Evolutionary conservation across 2,888 invertebrate species (phyloP).

Genomic region (Ophraella communa): DNA sequence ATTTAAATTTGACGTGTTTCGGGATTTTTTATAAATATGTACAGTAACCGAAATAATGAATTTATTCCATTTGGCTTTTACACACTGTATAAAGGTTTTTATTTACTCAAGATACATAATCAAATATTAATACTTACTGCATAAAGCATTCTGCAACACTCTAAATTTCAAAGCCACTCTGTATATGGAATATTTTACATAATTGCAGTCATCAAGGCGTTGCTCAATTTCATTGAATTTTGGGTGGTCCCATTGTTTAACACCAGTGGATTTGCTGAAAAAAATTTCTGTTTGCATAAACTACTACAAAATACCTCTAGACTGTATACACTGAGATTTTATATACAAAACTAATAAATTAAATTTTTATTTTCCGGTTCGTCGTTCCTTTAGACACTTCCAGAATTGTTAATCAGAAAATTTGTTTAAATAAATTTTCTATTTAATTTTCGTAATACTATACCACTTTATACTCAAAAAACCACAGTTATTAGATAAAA

Average conservation of each 20-base stretch:
- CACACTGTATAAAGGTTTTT: no score
- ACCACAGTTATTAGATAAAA: no score
- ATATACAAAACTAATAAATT: slow-evolving; percentile 14
- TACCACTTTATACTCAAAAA: no score
- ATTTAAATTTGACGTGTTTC: no score
- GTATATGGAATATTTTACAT: slow-evolving; percentile 77
- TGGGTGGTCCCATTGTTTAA: slow-evolving; percentile 67
- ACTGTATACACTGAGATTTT: no score
- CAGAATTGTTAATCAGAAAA: background rate
- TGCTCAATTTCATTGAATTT: slow-evolving; percentile 66
- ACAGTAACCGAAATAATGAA: no score
- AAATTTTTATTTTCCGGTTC: slow-evolving; percentile 2
- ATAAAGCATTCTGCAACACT: slow-evolving; percentile 68
- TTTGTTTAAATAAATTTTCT: no score
- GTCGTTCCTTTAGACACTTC: background rate
- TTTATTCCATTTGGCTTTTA: no score
- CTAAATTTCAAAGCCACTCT: slow-evolving; percentile 77
- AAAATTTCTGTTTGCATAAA: no score
- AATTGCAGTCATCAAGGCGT: slow-evolving; percentile 68
- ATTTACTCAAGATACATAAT: background rate
- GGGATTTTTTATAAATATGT: no score
- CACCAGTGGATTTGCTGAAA: slow-evolving; percentile 63
- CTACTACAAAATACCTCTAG: background rate
- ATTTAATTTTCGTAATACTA: no score
- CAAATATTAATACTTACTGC: slow-evolving; percentile 63